phyloP scores from a whole-genome alignment of 2,113 vertebrate species.

The Cromileptes altivelis region DNA sequence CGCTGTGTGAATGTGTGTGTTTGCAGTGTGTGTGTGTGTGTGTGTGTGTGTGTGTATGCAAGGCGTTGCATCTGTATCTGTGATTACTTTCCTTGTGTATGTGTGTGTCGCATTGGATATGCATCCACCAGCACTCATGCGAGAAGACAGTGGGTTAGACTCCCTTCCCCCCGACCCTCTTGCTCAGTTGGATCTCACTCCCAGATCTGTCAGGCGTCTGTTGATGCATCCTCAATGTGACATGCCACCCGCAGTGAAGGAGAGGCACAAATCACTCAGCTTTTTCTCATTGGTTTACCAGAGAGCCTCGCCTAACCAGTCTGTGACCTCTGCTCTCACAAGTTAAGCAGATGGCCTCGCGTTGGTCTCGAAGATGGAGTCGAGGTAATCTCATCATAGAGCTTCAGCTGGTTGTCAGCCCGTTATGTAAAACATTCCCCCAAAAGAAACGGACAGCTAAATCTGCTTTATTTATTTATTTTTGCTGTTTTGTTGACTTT shows the following conservation, averaged over 20 bases:
- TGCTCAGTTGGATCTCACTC: conserved; percentile 68
- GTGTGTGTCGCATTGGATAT: conserved; percentile 50
- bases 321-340: conserved; percentile 43
- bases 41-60: conserved; percentile 19
- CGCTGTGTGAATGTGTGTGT: conserved; percentile 26
- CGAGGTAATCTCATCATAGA: conserved; percentile 55
- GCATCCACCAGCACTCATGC: conserved; percentile 54
- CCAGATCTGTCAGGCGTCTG: conserved; percentile 60
- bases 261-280: conserved; percentile 52
- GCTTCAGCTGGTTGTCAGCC: conserved; percentile 24
- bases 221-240: conserved; percentile 62
- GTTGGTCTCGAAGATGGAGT: conserved; percentile 45
- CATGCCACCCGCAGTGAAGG: conserved; percentile 52
- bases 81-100: conserved; percentile 36
- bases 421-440: conserved; percentile 28
- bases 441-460: conserved; percentile 5
- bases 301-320: background rate
- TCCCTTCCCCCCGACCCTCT: conserved; percentile 19
- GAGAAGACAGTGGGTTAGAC: conserved; percentile 64
- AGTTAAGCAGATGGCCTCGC: conserved; percentile 51
- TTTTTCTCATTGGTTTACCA: conserved; percentile 24
- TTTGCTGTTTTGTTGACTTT: conserved; percentile 1
- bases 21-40: conserved; percentile 26
- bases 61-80: conserved; percentile 38
- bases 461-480: background rate